Conservation (phyloP, 2,113 vertebrate genomes). For the Bambusicola thoracicus region DNA sequence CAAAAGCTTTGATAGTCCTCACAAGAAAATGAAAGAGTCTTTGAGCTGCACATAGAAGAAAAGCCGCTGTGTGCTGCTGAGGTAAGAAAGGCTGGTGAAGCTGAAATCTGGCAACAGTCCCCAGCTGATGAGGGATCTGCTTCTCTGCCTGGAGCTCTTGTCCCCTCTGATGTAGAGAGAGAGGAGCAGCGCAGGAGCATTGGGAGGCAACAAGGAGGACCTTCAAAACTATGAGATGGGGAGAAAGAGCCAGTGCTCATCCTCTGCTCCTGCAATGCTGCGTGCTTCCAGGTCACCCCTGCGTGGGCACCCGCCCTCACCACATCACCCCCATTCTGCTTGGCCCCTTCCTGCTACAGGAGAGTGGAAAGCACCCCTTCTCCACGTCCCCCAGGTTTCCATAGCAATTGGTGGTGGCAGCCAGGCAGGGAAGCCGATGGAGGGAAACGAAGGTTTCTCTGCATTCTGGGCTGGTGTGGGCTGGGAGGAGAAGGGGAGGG, state of each 20-base stretch:
- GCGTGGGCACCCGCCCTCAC: background rate
- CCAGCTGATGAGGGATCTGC: conserved; percentile 24
- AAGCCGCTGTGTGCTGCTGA: background rate
- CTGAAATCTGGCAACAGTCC: conserved; percentile 19
- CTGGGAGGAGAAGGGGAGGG: background rate
- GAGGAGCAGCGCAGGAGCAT: background rate
- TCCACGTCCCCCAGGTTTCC: background rate
- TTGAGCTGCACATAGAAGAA: conserved; percentile 26
- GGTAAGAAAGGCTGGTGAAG: conserved; percentile 17
- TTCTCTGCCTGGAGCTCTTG: conserved; percentile 29
- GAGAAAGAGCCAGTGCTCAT: rapidly evolving
- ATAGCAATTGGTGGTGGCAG: conserved; percentile 47
- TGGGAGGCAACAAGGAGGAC: background rate
- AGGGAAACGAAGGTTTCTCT: background rate
- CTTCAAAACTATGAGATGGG: background rate
- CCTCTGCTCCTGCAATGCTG: background rate
- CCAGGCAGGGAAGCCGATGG: rapidly evolving
- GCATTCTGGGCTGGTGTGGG: background rate
- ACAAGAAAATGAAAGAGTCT: conserved; percentile 43
- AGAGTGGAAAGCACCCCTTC: background rate
- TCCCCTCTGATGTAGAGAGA: conserved; percentile 19
- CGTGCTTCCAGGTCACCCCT: background rate
- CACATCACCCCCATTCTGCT: background rate
- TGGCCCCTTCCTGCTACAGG: background rate
- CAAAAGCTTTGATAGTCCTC: conserved; percentile 30